Conservation (phyloP, 2,113 vertebrate genomes). For the Hiodon tergisus region DNA sequence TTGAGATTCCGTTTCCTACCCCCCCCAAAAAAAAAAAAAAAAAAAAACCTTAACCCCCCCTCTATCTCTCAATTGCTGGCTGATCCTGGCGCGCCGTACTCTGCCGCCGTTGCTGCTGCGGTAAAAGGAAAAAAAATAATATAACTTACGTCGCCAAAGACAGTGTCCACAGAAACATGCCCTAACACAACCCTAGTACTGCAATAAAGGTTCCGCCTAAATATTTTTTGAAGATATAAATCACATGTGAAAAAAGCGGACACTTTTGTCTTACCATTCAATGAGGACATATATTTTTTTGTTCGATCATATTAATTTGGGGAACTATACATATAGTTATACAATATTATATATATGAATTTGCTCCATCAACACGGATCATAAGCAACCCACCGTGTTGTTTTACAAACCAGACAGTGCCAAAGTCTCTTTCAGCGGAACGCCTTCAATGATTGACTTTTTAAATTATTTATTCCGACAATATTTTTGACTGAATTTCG, state of each 20-base stretch:
- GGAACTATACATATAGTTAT: no score
- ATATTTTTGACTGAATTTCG: not conserved
- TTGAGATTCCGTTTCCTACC: conserved; percentile 14
- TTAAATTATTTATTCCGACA: no score
- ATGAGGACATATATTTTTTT: not conserved
- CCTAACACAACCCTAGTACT: not conserved
- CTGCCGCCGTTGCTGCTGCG: conserved; percentile 6
- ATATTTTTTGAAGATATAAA: no score
- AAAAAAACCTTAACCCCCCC: not conserved
- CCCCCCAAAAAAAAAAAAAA: not conserved
- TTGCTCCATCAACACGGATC: no score
- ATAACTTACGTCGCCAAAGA: conserved; percentile 2
- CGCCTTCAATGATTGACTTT: no score
- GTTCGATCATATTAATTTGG: not conserved
- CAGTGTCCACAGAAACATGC: conserved; percentile 4
- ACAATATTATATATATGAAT: no score
- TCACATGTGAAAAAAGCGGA: no score
- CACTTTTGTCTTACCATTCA: not conserved
- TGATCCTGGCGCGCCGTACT: conserved; percentile 11
- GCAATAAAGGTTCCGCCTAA: not conserved
- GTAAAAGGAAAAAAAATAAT: conserved; percentile 5
- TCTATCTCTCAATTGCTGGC: not conserved
- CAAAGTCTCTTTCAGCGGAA: not conserved
- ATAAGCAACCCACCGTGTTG: not conserved
- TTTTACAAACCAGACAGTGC: not conserved